phyloP scores from a whole-genome alignment of 1,140 invertebrate species.

The Armadillidium nasatum region DNA sequence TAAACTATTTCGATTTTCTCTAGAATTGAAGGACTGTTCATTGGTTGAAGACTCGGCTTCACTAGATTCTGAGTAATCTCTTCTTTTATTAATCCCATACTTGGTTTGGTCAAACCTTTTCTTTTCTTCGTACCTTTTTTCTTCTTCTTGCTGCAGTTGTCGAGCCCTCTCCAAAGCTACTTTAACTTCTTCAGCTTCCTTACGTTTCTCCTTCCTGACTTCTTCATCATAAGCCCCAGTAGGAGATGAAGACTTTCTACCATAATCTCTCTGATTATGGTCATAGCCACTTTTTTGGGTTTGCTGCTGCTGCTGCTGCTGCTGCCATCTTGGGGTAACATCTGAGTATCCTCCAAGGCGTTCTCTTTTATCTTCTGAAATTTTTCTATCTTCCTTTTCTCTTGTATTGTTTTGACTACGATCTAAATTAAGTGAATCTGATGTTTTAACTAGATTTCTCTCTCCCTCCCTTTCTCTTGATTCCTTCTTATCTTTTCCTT shows the following conservation, averaged over 20 bases:
- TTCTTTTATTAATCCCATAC: background rate
- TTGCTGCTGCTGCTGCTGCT: constrained; percentile 14
- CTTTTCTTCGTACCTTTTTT: constrained; percentile 39
- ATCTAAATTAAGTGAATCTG: constrained; percentile 4
- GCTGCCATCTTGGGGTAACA: constrained; percentile 27
- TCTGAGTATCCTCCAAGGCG: background rate
- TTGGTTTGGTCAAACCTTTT: constrained; percentile 39
- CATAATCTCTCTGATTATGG: constrained; percentile 31
- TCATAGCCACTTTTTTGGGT: constrained; percentile 25
- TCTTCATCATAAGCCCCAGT: constrained; percentile 33
- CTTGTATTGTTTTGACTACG: background rate
- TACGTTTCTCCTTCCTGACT: constrained; percentile 34
- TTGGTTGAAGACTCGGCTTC: constrained; percentile 20
- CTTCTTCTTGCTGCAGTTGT: constrained; percentile 37
- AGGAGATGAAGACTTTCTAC: constrained; percentile 22
- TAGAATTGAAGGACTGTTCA: constrained; percentile 12
- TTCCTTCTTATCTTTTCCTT: background rate
- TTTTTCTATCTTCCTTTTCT: constrained; percentile 4
- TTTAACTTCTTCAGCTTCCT: constrained; percentile 30
- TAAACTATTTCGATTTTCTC: constrained; percentile 17
- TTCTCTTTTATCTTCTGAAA: constrained; percentile 22
- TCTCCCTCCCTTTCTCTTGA: background rate
- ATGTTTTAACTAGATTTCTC: constrained; percentile 12
- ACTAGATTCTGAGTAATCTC: constrained; percentile 28
- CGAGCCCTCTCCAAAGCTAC: constrained; percentile 35